Evolutionary conservation across 2,113 vertebrate species (phyloP).

Genomic region (Acrocephalus kingi): DNA sequence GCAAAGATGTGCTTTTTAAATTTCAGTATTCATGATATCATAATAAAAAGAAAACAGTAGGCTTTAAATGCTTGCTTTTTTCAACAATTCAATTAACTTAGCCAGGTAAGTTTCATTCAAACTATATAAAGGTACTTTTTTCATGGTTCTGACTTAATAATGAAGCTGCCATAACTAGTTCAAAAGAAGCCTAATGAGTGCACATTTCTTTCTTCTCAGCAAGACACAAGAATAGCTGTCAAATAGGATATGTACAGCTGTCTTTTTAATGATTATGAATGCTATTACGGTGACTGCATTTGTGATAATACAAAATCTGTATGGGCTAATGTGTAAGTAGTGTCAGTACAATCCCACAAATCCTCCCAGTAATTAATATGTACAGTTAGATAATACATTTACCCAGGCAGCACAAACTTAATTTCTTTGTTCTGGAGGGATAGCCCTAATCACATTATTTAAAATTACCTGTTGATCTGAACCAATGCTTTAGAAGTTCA

Average conservation of each 20-base stretch:
- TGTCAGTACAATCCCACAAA: not conserved
- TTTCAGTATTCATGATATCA: not conserved
- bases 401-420: not conserved
- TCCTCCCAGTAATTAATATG: not conserved
- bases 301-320: not conserved
- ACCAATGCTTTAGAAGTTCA: not conserved
- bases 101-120: not conserved
- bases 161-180: not conserved
- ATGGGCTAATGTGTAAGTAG: not conserved
- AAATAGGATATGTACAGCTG: not conserved
- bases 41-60: not conserved
- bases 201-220: not conserved
- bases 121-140: not conserved
- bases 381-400: not conserved
- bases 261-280: not conserved
- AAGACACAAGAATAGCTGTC: not conserved
- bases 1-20: not conserved
- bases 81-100: not conserved
- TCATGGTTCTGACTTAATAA: not conserved
- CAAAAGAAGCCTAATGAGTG: not conserved
- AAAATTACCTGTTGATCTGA: not conserved
- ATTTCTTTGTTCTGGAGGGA: not conserved
- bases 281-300: not conserved
- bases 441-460: not conserved
- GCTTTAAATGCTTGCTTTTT: not conserved